Percentiles rank a stretch among this genome's conserved stretches.
These are phyloP conservation scores for Rhinophrynus dorsalis DNA, from an alignment of 2,797 vertebrate genomes.

Conservation along the genomic window DNA sequence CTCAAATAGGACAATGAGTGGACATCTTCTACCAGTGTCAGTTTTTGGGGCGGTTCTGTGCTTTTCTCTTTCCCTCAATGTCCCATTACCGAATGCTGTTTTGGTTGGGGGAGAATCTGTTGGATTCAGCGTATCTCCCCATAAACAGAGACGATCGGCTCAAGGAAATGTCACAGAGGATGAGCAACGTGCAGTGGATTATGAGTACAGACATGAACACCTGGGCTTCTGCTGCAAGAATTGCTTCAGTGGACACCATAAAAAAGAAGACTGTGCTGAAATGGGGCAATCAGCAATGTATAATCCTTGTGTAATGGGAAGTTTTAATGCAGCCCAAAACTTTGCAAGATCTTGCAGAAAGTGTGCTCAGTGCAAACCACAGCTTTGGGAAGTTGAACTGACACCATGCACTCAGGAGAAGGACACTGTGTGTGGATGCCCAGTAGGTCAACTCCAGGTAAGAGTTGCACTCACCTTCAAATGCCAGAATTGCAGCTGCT, in stretches of 20 bases:
- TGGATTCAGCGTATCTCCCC: background rate
- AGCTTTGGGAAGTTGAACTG: too few relatives aligned
- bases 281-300: too few relatives aligned
- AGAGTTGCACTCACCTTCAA: background rate
- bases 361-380: too few relatives aligned
- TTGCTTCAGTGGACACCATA: too few relatives aligned
- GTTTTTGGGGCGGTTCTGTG: background rate
- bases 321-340: too few relatives aligned
- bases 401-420: background rate
- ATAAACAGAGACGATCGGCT: background rate
- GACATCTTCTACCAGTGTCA: background rate
- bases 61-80: background rate
- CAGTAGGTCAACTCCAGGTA: background rate
- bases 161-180: background rate
- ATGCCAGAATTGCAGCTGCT: background rate
- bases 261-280: too few relatives aligned
- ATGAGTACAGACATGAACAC: background rate
- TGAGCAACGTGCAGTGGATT: background rate
- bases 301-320: too few relatives aligned
- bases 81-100: background rate
- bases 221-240: background rate
- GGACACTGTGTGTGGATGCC: background rate
- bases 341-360: too few relatives aligned
- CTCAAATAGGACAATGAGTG: too few relatives aligned
- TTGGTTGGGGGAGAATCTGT: background rate